These are phyloP conservation scores for Emydura subglobosa DNA, from an alignment of 2,113 vertebrate genomes.

Conservation along the genomic window DNA sequence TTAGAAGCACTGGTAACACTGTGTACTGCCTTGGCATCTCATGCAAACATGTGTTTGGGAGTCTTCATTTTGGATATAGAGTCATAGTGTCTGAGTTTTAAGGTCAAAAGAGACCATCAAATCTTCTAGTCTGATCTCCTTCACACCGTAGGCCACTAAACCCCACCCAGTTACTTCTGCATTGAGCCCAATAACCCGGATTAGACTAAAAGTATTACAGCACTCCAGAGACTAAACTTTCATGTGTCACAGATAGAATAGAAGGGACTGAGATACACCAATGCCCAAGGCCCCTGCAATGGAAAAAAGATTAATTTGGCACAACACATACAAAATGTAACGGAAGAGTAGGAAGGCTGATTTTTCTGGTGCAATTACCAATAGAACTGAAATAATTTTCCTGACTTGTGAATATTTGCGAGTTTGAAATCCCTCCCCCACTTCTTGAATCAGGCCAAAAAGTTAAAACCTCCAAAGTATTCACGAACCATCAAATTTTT, in stretches of 20 bases:
- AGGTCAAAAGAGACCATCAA: background rate
- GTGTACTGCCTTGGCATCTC: slow-evolving; percentile 32
- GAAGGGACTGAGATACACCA: background rate
- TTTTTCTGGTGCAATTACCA: slow-evolving; percentile 22
- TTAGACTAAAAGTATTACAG: background rate
- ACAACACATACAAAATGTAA: background rate
- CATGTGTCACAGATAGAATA: background rate
- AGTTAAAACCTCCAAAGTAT: background rate
- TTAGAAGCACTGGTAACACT: slow-evolving; percentile 38
- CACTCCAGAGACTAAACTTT: background rate
- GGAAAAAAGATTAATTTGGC: background rate
- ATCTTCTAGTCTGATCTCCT: background rate
- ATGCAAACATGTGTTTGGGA: background rate
- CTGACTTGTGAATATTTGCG: background rate
- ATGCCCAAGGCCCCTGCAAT: background rate
- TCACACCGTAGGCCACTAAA: background rate
- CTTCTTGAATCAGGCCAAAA: background rate
- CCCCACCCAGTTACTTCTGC: background rate
- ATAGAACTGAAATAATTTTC: background rate
- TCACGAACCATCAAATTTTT: background rate
- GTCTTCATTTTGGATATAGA: background rate
- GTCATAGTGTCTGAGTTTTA: background rate
- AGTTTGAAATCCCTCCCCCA: background rate
- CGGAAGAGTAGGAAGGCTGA: slow-evolving; percentile 5
- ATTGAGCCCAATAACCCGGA: background rate